phyloP scores from a whole-genome alignment of 2,797 vertebrate genomes.

The Chelon auratus region DNA sequence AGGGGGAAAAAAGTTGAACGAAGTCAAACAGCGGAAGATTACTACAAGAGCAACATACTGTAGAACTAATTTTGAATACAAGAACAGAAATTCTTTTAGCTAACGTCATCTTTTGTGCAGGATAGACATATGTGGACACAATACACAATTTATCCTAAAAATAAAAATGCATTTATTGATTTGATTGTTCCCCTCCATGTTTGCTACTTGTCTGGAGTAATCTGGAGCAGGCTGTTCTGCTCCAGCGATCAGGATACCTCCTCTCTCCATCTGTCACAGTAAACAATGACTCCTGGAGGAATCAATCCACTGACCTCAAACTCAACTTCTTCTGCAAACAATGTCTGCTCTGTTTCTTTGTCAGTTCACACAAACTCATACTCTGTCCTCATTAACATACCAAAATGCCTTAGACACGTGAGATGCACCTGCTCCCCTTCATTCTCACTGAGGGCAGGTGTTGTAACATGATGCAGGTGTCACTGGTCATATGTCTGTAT shows the following conservation, averaged over 20 bases:
- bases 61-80: slow-evolving; percentile 14
- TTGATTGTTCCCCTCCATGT: neutral
- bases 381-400: slow-evolving; percentile 58
- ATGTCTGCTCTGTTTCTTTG: slow-evolving; percentile 66
- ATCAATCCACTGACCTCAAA: slow-evolving; percentile 45
- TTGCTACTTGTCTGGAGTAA: neutral
- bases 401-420: slow-evolving; percentile 54
- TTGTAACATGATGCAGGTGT: slow-evolving; percentile 64
- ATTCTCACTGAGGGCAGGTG: slow-evolving; percentile 60
- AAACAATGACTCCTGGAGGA: slow-evolving; percentile 50
- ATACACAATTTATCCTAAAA: neutral
- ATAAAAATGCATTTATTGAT: neutral
- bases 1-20: slow-evolving; percentile 4
- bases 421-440: slow-evolving; percentile 55
- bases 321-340: slow-evolving; percentile 62
- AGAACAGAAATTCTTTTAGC: neutral
- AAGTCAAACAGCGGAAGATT: slow-evolving; percentile 1
- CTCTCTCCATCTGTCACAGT: slow-evolving; percentile 35
- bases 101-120: too few species aligned
- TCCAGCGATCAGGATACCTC: slow-evolving; percentile 30
- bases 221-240: slow-evolving; percentile 2
- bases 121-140: neutral
- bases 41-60: slow-evolving; percentile 4
- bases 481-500: slow-evolving; percentile 34
- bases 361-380: slow-evolving; percentile 49